Conservation (phyloP, 2,797 vertebrate species). For the Ctenosaura bakeri region DNA sequence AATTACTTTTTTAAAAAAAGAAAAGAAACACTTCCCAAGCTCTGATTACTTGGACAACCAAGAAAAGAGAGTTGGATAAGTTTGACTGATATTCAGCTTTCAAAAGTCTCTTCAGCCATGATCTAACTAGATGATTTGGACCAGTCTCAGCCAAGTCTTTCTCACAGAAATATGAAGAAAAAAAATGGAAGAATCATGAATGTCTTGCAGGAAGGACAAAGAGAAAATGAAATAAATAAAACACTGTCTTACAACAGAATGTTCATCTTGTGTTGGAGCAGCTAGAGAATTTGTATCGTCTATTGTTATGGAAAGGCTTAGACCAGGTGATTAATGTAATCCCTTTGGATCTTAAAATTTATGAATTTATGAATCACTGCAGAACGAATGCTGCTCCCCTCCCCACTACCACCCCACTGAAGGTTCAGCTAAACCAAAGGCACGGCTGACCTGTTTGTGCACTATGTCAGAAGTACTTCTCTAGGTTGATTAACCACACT, state of each 20-base stretch:
- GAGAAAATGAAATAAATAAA: conserved; percentile 4
- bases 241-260: neutral
- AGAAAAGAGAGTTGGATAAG: too few species aligned
- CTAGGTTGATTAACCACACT: conserved; percentile 34
- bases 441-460: conserved; percentile 35
- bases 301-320: conserved; percentile 10
- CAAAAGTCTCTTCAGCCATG: neutral
- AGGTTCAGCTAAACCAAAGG: conserved; percentile 14
- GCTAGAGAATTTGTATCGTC: neutral
- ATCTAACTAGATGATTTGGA: neutral
- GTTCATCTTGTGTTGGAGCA: neutral
- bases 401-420: neutral
- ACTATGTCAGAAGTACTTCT: conserved; percentile 32
- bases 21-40: too few species aligned
- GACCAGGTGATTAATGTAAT: conserved; percentile 20
- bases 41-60: too few species aligned
- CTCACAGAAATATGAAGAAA: neutral
- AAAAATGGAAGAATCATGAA: neutral
- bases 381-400: conserved; percentile 13
- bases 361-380: conserved; percentile 22
- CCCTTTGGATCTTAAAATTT: neutral
- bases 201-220: neutral
- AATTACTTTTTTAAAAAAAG: too few species aligned
- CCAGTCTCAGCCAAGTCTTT: neutral
- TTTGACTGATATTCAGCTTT: neutral